Conservation (phyloP, 2,888 invertebrate genomes). For the Philhelius pedissequus region DNA sequence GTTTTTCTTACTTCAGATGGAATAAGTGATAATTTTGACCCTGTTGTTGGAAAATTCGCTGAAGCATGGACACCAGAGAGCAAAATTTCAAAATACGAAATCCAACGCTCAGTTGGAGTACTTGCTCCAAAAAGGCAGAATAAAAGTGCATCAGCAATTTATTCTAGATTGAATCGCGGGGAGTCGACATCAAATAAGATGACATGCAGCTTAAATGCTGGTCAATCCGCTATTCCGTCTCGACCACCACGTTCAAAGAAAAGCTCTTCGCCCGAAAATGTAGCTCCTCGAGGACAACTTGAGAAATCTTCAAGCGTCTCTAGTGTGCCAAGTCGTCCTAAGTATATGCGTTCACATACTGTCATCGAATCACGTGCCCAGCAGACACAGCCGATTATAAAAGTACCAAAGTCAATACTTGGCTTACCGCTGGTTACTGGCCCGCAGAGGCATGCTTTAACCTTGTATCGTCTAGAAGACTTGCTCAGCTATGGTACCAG, state of each 20-base stretch:
- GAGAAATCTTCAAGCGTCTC: slow-evolving; percentile 68
- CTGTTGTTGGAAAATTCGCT: slow-evolving; percentile 93
- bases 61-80: slow-evolving; percentile 79
- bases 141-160: slow-evolving; percentile 77
- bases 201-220: slow-evolving; percentile 54
- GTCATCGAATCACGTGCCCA: slow-evolving; percentile 77
- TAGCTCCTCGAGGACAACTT: slow-evolving; percentile 30
- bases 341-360: slow-evolving; percentile 78
- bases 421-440: slow-evolving; percentile 86
- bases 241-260: slow-evolving; percentile 73
- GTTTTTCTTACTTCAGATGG: slow-evolving; percentile 94
- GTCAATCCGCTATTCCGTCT: slow-evolving; percentile 65
- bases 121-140: slow-evolving; percentile 77
- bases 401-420: slow-evolving; percentile 79
- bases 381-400: slow-evolving; percentile 69
- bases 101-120: slow-evolving; percentile 61
- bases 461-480: slow-evolving; percentile 87
- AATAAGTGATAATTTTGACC: slow-evolving; percentile 94
- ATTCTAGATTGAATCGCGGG: slow-evolving; percentile 74
- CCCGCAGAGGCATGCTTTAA: slow-evolving; percentile 87
- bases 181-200: slow-evolving; percentile 49
- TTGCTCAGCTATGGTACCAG: slow-evolving; percentile 85
- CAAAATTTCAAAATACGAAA: slow-evolving; percentile 69
- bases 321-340: slow-evolving; percentile 77
- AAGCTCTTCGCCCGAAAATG: slow-evolving; percentile 69